Conservation (phyloP, 2,113 vertebrate genomes). For the Puntigrus tetrazona region DNA sequence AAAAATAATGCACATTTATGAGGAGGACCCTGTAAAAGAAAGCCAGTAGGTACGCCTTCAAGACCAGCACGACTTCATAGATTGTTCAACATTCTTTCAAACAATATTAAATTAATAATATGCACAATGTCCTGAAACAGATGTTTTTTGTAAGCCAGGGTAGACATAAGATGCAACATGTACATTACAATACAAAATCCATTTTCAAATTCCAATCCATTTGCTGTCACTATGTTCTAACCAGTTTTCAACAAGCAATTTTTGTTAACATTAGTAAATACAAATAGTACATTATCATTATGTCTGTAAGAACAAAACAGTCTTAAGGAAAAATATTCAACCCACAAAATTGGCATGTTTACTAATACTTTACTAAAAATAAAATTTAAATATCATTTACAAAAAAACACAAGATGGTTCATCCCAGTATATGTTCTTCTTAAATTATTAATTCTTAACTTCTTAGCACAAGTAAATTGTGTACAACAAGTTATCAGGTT, state of each 20-base stretch:
- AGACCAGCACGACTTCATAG: constrained; percentile 9
- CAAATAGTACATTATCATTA: neutral
- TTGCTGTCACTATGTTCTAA: too few species aligned
- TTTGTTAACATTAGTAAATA: neutral
- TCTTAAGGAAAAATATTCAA: neutral
- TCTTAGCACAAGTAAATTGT: too few species aligned
- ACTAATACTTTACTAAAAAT: neutral
- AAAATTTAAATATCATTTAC: too few species aligned
- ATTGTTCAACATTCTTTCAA: neutral
- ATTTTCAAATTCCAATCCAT: too few species aligned
- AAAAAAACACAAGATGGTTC: too few species aligned
- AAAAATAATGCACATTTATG: constrained; percentile 99
- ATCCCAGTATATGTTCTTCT: too few species aligned
- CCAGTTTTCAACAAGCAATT: neutral
- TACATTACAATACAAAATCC: neutral
- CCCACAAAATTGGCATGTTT: neutral
- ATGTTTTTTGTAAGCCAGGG: neutral
- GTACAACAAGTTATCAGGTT: too few species aligned
- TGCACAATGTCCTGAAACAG: neutral
- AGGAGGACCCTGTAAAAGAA: constrained; percentile 96
- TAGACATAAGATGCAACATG: neutral
- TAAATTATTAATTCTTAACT: too few species aligned
- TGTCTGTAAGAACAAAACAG: neutral
- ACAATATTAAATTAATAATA: neutral
- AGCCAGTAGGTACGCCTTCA: constrained; percentile 72